Conservation (phyloP, 2,113 vertebrate species). For the Melozone crissalis region DNA sequence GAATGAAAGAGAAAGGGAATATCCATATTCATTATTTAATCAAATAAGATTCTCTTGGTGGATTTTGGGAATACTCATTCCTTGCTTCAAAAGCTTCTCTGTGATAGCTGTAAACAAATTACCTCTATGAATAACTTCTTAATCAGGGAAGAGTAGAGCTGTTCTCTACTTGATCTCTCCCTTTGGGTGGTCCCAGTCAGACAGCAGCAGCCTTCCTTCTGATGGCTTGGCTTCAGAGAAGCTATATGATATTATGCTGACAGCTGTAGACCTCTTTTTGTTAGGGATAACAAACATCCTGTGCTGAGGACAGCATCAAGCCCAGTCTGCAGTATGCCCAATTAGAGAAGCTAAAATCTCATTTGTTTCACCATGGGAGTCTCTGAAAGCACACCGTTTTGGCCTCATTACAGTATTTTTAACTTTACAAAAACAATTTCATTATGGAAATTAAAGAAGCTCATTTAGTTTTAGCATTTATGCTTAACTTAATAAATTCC, state of each 20-base stretch:
- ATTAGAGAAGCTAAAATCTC: conserved; percentile 87
- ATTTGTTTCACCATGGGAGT: conserved; percentile 85
- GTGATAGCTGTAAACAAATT: conserved; percentile 82
- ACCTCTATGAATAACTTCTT: conserved; percentile 78
- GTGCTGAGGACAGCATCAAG: conserved; percentile 77
- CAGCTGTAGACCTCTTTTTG: conserved; percentile 85
- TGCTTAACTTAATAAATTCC: conserved; percentile 79
- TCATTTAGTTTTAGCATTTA: conserved; percentile 77
- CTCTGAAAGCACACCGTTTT: conserved; percentile 82
- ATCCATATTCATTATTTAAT: conserved; percentile 82
- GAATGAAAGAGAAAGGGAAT: conserved; percentile 50
- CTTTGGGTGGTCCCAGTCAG: conserved; percentile 82
- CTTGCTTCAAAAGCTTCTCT: conserved; percentile 71
- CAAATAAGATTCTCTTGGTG: conserved; percentile 75
- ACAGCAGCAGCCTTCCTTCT: conserved; percentile 65
- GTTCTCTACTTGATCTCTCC: conserved; percentile 77
- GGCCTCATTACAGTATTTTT: conserved; percentile 87
- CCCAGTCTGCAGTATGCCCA: conserved; percentile 83
- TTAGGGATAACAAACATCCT: conserved; percentile 83
- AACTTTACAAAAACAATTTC: conserved; percentile 87
- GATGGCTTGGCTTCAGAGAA: conserved; percentile 75
- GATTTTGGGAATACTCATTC: conserved; percentile 75
- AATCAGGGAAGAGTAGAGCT: conserved; percentile 74
- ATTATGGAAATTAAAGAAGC: conserved; percentile 87
- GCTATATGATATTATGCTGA: conserved; percentile 73